These are phyloP conservation scores for Centropyge bicolor DNA, from an alignment of 2,797 vertebrate species.

Conservation along the genomic window DNA sequence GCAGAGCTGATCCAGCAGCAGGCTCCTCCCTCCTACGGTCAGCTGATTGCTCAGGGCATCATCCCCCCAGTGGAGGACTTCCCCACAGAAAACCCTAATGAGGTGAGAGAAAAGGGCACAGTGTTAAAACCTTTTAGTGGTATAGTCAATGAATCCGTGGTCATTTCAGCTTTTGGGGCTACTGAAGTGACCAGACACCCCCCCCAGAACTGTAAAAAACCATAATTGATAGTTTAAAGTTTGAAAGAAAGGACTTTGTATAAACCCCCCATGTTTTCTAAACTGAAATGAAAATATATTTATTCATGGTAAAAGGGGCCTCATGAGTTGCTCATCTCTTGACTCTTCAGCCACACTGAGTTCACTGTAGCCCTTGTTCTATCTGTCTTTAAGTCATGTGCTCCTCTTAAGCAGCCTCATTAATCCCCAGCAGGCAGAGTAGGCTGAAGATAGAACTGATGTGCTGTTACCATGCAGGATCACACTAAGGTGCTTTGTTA, in stretches of 20 bases:
- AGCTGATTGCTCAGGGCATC: constrained; percentile 93
- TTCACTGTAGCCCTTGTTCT: not conserved
- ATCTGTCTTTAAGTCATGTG: constrained; percentile 9
- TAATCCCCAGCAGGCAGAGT: constrained; percentile 31
- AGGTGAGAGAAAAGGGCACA: constrained; percentile 82
- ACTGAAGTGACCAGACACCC: not conserved
- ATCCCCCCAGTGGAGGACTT: constrained; percentile 95
- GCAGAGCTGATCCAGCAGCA: constrained; percentile 92
- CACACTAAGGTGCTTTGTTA: constrained; percentile 30
- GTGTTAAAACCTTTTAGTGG: not conserved
- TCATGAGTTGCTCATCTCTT: not conserved
- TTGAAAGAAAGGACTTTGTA: not conserved
- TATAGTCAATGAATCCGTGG: not conserved
- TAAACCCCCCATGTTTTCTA: not conserved
- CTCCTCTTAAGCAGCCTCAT: constrained; percentile 6
- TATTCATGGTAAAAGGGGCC: not conserved
- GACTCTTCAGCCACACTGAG: not conserved
- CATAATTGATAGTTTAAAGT: not conserved
- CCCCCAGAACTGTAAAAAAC: not conserved
- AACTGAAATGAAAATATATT: not conserved
- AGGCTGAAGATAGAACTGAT: constrained; percentile 5
- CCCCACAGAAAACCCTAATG: constrained; percentile 92
- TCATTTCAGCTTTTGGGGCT: not conserved
- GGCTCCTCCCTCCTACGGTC: constrained; percentile 94
- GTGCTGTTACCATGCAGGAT: constrained; percentile 32